Conservation (phyloP, 37 sponge, comb jelly and placozoan species). For the Geodia barretti region DNA sequence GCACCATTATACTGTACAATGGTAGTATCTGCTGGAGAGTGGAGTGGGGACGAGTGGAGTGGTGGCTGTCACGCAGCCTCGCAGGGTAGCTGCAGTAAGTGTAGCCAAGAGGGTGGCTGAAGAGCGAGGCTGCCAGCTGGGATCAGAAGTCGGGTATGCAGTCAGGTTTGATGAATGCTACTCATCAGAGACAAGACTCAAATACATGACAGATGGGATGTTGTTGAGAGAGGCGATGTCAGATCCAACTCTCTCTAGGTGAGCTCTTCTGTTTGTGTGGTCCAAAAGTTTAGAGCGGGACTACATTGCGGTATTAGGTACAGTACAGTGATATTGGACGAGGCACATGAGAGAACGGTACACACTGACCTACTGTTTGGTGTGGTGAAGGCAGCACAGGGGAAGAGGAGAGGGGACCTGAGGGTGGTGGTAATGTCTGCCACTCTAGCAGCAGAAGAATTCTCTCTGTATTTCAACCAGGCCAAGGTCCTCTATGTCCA, state of each 20-base stretch:
- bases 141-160: conserved; percentile 84
- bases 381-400: conserved; percentile 83
- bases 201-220: conserved; percentile 97
- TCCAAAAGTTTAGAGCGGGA: not conserved
- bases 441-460: conserved; percentile 85
- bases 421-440: conserved; percentile 93
- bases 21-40: conserved; percentile 76
- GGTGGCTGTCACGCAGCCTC: conserved; percentile 91
- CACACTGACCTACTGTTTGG: conserved; percentile 97
- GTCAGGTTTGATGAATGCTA: conserved; percentile 96
- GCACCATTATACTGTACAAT: not conserved
- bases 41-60: conserved; percentile 69
- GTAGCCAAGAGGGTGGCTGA: conserved; percentile 84
- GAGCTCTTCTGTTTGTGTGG: not conserved
- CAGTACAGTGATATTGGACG: conserved; percentile 82
- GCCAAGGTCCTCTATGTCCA: conserved; percentile 93
- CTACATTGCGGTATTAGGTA: conserved; percentile 38
- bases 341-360: conserved; percentile 95
- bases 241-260: conserved; percentile 81
- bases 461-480: conserved; percentile 78
- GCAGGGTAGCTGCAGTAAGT: conserved; percentile 90
- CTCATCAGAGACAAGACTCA: conserved; percentile 58
- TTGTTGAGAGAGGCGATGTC: conserved; percentile 91
- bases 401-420: conserved; percentile 33
- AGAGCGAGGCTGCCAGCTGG: conserved; percentile 74